Base-by-base conservation (phyloP, 2,888 invertebrate genomes). In the Drosophila pullipes region DNA sequence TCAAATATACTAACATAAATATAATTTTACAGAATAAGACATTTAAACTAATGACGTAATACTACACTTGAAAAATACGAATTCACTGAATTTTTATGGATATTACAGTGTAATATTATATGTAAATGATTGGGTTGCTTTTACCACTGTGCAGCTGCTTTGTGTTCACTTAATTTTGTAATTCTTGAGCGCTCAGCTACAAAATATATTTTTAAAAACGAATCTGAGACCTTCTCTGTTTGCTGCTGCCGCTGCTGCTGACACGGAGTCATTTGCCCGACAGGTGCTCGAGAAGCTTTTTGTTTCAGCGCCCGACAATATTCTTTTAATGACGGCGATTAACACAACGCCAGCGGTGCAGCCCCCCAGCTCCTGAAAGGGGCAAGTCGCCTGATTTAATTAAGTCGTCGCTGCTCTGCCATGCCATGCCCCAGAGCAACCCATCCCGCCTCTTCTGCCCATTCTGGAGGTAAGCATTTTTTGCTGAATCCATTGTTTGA, bases 301-400 rank as follows among this genome's bases (percentile, higher is more conserved):
- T 82, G 73, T 85, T 78, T 62, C 69, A 72, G 75, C 71, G 89
- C 89, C 70, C 82, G 86, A 74, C 91, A 89, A 90, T 86, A 89
- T 89, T 91, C 78, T 91, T 90, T 90, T 87, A 87, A 90, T 88
- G 86, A 66, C 74, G 2, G 67, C 90, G 87, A 91, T 91, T 87
- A 91, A 87, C 88, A 73, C 63, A 63, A 25, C 70, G 76, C 73
- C 69, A 58, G 50, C 31, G 37, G 33, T 30, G 57, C 44, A 59
- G n/a, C 18, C 41, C 25, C 3, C 13, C 47, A 25, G 49, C 49
- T 7, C 31, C 9, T 4, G 52, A 69, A 11, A 41, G 25, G 47
- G 25, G 41, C 47, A 44, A 28, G 55, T 47, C 74, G 63, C 74
- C 78, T 74, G 81, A 77, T 89, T 91, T 89, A 91, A 89, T 89